Evolutionary conservation across 2,797 vertebrate species (phyloP), one percentile per base, ranked within the genome.

Genomic region (Otolemur crassicaudatus): DNA sequence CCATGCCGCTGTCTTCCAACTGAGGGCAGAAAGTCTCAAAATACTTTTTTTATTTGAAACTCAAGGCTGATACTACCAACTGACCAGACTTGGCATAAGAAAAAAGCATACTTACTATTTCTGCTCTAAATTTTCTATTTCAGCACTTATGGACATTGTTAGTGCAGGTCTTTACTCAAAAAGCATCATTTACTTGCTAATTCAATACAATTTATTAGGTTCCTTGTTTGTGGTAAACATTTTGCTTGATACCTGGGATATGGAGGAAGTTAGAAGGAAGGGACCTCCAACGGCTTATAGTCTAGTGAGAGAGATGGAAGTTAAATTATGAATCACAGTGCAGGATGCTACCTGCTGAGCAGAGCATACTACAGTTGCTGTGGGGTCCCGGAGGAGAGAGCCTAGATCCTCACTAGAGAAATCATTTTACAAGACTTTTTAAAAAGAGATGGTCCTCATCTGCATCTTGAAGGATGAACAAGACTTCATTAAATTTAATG

Each of bases 231-330:
- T 14, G 2, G 16, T 65, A 46, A 96, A 75, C 43, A 40, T 40
- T 81, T 77, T 46, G 25, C 17, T 81, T 88, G 56, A 22, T 63
- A 17, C 20, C 67, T 58, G 43, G 27, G 61, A 69, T 72, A 93
- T 85, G 10, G 58, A 92, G 40, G 29, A 34, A 65, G 16, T 72
- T 69, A 72, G 53, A 29, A 94, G 80, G 37, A 95, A 58, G 14
- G 37, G 16, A 63, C 37, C 70, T 87, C 40, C 69, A 82, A 75
- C 81, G 73, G 25, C 58, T 58, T 69, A 90, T 53, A 91, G 46
- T 83, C 56, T 65, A 40, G 11, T 84, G 23, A 27, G 19, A 87
- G 67, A 88, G 37, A 85, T 8, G 75, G 72, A 92, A 96, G 93
- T 83, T 72, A 87, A 79, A 79, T 60, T 65, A 58, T 58, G 72